Base-by-base conservation (phyloP, 35 echinoderm and acorn worm genomes). In the Eucidaris tribuloides region DNA sequence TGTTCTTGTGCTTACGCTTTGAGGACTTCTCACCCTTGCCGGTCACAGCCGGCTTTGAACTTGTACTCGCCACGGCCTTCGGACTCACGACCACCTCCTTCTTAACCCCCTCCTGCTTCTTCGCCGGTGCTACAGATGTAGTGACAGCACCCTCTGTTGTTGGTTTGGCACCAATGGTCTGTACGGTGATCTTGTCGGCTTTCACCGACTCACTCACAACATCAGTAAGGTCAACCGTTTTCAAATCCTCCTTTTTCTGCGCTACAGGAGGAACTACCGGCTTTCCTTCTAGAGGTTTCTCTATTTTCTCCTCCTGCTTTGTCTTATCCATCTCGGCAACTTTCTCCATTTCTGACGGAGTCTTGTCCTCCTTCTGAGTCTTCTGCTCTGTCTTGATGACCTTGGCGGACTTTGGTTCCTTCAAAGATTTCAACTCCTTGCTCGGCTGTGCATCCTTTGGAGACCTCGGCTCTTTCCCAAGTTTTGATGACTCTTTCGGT, bases 1-100 rank as follows among this genome's bases (percentile, higher is more conserved):
- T 93, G 78, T 93, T 85, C 43, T 88, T 77, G 30, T 82, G 77
- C 38, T 88, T 93, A 32, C 81, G 85, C 19, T 85, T 71, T 40
- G 79, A 62, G 31, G 64, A 42, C 56, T 85, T 91, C 46, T 91
- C 83, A 40, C 58, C 35, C 31, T 58, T 56, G 4, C 36, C 40
- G 2, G 34, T 34, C n/a, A 11, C 7, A 23, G 29, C 46, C 11
- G 49, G 43, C 2, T 50, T 44, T 13, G 28, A 24, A 58, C 27
- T 39, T 25, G 29, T 58, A 9, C 33, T 32, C 20, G 49, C 15
- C 40, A 38, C 20, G 20, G 19, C 55, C 42, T 58, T 27, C 23
- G 49, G 64, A 55, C 81, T 86, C 54, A 81, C 28, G 20, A 88
- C 71, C 33, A 57, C 45, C 29, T 58, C 36, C 32, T 34, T 78